Percentiles rank a stretch among this genome's conserved stretches.
Conservation (phyloP, 2,888 invertebrate species). For the Perithous albicinctus region DNA sequence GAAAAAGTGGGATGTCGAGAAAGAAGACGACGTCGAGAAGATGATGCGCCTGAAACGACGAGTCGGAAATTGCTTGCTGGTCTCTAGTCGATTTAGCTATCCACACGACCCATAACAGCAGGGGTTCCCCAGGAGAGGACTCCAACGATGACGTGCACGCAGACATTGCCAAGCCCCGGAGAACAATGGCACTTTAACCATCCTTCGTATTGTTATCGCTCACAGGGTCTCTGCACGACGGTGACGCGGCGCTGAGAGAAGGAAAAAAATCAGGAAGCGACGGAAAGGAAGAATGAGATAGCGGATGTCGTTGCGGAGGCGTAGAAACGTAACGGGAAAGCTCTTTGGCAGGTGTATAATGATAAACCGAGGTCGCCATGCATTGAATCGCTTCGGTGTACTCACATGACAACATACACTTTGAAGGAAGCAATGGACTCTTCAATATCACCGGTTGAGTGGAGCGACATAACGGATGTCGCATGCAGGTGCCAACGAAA, state of each 20-base stretch:
- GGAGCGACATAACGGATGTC: not conserved
- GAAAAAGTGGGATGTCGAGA: not conserved
- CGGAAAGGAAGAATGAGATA: not conserved
- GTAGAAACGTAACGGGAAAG: not conserved
- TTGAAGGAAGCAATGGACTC: slow-evolving; percentile 13
- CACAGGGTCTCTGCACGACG: not conserved
- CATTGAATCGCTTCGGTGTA: not conserved
- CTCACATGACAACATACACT: not conserved
- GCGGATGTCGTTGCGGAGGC: not conserved
- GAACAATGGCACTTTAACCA: slow-evolving; percentile 36
- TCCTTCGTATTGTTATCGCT: slow-evolving; percentile 16
- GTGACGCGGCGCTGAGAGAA: slow-evolving; percentile 3
- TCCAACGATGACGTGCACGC: not conserved
- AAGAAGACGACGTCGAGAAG: not conserved
- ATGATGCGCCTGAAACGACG: slow-evolving; percentile 19
- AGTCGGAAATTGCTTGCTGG: slow-evolving; percentile 11
- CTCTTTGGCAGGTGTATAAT: not conserved
- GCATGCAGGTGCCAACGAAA: not conserved
- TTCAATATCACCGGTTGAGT: not conserved
- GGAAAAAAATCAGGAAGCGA: not conserved
- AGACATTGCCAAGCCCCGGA: not conserved
- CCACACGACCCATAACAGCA: not conserved
- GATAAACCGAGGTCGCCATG: not conserved
- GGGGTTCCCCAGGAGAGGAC: not conserved
- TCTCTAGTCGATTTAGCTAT: slow-evolving; percentile 12